Evolutionary conservation across 2,888 invertebrate species (phyloP).

Genomic region (Polydrusus tereticollis): DNA sequence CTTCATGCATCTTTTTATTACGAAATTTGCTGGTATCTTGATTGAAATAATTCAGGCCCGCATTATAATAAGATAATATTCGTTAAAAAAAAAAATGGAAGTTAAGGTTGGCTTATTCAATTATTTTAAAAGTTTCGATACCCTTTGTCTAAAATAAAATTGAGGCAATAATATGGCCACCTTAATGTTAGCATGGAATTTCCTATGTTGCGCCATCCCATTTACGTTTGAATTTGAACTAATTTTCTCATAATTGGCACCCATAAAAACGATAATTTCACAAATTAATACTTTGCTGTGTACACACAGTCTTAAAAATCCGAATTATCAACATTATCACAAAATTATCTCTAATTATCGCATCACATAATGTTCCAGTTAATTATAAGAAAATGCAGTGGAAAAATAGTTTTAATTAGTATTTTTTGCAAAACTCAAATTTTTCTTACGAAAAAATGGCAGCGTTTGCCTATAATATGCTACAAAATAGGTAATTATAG

Average conservation of each 20-base stretch:
- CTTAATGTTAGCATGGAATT: too few species aligned
- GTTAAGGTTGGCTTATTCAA: too few species aligned
- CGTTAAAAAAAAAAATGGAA: too few species aligned
- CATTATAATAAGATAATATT: too few species aligned
- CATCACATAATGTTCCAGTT: conserved; percentile 1
- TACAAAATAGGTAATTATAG: conserved; percentile 12
- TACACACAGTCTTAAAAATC: background rate
- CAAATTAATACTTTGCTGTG: conserved; percentile 3
- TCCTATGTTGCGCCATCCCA: too few species aligned
- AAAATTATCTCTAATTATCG: too few species aligned
- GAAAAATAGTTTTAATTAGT: conserved; percentile 2
- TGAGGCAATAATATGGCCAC: too few species aligned
- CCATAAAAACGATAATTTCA: background rate
- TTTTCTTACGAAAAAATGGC: background rate
- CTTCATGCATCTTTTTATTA: too few species aligned
- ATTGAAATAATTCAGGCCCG: too few species aligned
- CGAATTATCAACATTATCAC: conserved; percentile 11
- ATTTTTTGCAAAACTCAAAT: conserved; percentile 8
- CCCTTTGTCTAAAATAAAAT: too few species aligned
- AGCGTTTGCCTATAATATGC: background rate
- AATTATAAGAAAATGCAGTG: background rate
- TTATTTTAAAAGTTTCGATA: too few species aligned
- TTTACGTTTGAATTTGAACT: background rate
- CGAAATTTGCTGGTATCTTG: too few species aligned
- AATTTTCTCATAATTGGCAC: background rate